Evolutionary conservation across 2,888 invertebrate genomes (phyloP), one percentile per base, ranked within the genome.

Genomic region (Carabus problematicus): DNA sequence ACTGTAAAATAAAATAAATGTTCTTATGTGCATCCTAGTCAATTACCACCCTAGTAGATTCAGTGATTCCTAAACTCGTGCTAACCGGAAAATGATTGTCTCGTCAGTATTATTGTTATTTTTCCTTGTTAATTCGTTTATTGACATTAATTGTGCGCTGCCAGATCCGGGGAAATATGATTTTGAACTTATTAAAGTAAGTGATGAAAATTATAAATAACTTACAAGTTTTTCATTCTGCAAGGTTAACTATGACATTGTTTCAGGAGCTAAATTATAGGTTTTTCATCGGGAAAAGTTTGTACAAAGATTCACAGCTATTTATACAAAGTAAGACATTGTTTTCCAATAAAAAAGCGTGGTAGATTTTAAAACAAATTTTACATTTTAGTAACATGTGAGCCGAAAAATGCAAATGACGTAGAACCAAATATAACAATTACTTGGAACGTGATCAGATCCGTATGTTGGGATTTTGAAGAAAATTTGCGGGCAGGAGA

Each of bases 231-330:
- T 52, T 58, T 41, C 52, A n/a, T 19, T 41, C 62, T 52, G 52
- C 16, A 19, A 72, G 41, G 70, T 71, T 8, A 70, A 71, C 72
- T 40, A 71, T 72, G 39, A 16, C 3, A 64, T 62, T 63, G 40
- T 49, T 62, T 56, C 42, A 55, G 61, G 29, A 39, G 9, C 45
- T 41, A 3, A 71, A 41, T 64, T 29, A 68, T 11, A 56, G 47
- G 60, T 29, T 66, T 42, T 58, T 54, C 55, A 52, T 70, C 8
- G 60, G 18, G 11, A 89, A 83, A 86, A 92, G 83, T 86, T 81
- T 93, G 75, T 90, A 89, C 81, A 88, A 88, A 77, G 87, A 86
- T 72, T 89, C 92, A 1, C 86, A 89, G 79, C 85, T 93, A 69
- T 88, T 85, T 78, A 85, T 92, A 63, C 84, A 85, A 81, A 84